These are phyloP conservation scores for Notiomystis cincta DNA, from an alignment of 2,113 vertebrate species.

Conservation along the genomic window DNA sequence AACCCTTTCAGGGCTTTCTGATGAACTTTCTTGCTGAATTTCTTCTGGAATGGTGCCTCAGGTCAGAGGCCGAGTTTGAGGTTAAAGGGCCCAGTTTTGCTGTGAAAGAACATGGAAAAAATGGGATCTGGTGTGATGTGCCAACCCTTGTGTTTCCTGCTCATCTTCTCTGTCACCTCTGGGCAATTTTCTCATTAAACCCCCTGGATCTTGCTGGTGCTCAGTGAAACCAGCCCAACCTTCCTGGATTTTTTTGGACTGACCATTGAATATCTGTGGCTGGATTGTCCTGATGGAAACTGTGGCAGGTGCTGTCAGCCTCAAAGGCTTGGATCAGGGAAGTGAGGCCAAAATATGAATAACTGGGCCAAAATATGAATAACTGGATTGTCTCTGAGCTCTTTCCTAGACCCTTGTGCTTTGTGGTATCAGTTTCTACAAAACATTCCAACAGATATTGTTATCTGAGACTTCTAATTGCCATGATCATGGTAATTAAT, in stretches of 20 bases:
- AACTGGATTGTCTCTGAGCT: not conserved
- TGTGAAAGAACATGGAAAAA: rapidly evolving
- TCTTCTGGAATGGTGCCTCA: not conserved
- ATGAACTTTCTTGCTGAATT: not conserved
- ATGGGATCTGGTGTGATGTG: not conserved
- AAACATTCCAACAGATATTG: not conserved
- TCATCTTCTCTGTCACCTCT: not conserved
- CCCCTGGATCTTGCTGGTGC: not conserved
- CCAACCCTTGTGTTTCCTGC: not conserved
- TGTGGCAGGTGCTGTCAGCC: not conserved
- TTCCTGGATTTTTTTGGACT: not conserved
- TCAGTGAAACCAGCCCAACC: not conserved
- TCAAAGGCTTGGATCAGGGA: not conserved
- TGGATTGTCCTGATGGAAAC: not conserved
- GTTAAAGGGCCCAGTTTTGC: not conserved
- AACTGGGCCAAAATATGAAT: not conserved
- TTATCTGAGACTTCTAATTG: not conserved
- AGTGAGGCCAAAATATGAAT: not conserved
- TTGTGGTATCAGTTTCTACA: not conserved
- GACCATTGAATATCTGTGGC: not conserved
- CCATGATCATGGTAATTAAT: not conserved
- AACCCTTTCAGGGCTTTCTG: not conserved
- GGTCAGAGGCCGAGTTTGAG: not conserved
- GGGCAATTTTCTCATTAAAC: not conserved
- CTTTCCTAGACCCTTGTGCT: not conserved